Percentiles rank a stretch among this genome's conserved stretches.
Conservation (phyloP, 2,888 invertebrate species). For the Conops quadrifasciatus region DNA sequence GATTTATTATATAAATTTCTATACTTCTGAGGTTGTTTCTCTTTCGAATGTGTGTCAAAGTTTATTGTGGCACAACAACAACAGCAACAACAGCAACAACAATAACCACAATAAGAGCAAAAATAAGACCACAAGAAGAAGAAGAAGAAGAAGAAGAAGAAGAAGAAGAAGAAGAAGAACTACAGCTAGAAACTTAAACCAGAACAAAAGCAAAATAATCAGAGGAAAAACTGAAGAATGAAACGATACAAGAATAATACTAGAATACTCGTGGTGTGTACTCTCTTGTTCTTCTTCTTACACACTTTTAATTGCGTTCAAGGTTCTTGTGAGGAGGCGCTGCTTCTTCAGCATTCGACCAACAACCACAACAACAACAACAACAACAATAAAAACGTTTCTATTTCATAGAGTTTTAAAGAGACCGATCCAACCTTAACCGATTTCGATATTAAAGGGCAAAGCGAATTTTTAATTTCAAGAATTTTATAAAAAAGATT, state of each 20-base stretch:
- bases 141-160: slow-evolving; percentile 29
- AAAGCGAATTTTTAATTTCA: no score
- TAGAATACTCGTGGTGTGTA: no score
- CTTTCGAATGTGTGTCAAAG: slow-evolving; percentile 54
- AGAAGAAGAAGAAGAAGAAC: slow-evolving; percentile 9
- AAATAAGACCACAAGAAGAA: slow-evolving; percentile 13
- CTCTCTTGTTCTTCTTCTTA: slow-evolving; percentile 18
- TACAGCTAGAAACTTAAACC: no score
- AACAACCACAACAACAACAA: neutral
- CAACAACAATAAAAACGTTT: no score
- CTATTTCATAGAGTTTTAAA: no score
- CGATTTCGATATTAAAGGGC: neutral
- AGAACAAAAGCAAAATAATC: slow-evolving; percentile 8
- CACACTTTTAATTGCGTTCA: slow-evolving; percentile 46
- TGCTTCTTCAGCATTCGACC: no score
- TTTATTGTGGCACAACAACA: slow-evolving; percentile 39
- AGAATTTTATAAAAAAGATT: no score
- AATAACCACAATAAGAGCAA: neutral
- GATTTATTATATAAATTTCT: slow-evolving; percentile 23
- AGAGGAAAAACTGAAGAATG: slow-evolving; percentile 8
- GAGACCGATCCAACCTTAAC: neutral
- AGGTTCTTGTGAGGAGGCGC: slow-evolving; percentile 20
- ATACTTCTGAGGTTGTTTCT: slow-evolving; percentile 9
- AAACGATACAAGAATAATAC: slow-evolving; percentile 39
- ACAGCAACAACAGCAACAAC: slow-evolving; percentile 28